phyloP scores from a whole-genome alignment of 2,797 vertebrate genomes.

The Micrastur ruficollis region DNA sequence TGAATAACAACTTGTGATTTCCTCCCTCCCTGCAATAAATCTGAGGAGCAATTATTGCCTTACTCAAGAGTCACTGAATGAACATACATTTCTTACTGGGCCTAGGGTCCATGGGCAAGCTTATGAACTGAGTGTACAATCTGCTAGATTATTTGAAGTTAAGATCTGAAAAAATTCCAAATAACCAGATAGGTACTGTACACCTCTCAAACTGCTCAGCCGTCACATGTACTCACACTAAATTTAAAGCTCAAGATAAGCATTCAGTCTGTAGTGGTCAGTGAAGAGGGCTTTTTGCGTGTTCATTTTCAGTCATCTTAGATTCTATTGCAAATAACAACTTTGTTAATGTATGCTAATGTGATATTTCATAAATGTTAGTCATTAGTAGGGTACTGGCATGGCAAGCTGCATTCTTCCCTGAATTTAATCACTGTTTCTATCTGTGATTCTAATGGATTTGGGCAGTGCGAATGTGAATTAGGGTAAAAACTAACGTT shows the following conservation, averaged over 20 bases:
- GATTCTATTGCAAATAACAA: accelerated
- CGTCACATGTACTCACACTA: accelerated
- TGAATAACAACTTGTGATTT: too few relatives aligned
- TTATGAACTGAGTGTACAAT: neutral
- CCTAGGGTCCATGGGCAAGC: neutral
- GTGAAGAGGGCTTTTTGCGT: neutral
- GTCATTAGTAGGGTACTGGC: accelerated
- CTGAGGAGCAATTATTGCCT: neutral
- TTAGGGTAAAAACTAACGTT: neutral
- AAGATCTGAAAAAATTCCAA: neutral
- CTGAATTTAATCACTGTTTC: accelerated
- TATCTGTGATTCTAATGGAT: neutral
- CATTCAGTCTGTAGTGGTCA: neutral
- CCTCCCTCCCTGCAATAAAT: accelerated
- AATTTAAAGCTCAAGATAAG: neutral
- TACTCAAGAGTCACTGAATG: neutral
- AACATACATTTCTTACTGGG: neutral
- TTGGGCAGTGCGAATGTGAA: neutral
- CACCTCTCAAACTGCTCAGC: neutral
- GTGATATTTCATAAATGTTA: accelerated
- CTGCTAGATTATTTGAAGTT: neutral
- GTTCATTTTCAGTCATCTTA: accelerated
- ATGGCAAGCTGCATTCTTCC: neutral
- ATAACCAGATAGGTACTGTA: too few relatives aligned
- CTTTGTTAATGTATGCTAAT: accelerated